These are phyloP conservation scores for Dipodomys stephensi DNA, from an alignment of 2,113 vertebrate species.

Conservation along the genomic window DNA sequence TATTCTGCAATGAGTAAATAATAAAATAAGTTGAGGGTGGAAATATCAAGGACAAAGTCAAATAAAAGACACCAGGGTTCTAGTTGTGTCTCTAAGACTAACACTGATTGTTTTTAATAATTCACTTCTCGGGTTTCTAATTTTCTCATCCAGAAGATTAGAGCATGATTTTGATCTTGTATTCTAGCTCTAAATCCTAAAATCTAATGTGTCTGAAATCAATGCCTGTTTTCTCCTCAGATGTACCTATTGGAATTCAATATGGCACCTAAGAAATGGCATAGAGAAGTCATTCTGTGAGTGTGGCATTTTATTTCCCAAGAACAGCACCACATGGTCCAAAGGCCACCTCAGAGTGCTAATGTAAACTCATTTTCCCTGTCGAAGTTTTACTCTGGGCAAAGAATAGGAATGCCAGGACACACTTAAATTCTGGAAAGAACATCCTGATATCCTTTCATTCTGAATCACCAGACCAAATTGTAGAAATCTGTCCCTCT, in stretches of 20 bases:
- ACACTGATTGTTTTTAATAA: constrained; percentile 15
- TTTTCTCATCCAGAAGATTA: constrained; percentile 55
- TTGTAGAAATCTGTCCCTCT: not conserved
- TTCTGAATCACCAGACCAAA: constrained; percentile 47
- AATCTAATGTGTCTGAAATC: constrained; percentile 62
- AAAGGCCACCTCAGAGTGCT: not conserved
- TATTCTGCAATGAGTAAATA: constrained; percentile 35
- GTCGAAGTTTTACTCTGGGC: constrained; percentile 7
- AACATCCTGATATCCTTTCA: constrained; percentile 45
- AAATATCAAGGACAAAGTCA: constrained; percentile 56
- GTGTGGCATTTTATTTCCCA: constrained; percentile 48
- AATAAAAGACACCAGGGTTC: constrained; percentile 20
- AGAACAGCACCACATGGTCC: not conserved
- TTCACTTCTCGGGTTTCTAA: constrained; percentile 22
- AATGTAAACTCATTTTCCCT: not conserved
- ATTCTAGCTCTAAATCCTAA: constrained; percentile 46
- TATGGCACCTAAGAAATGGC: constrained; percentile 56
- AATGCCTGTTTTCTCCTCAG: constrained; percentile 55
- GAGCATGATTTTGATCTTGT: constrained; percentile 56
- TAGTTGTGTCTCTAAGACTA: constrained; percentile 30
- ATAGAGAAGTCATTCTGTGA: constrained; percentile 54
- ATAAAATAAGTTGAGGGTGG: constrained; percentile 52
- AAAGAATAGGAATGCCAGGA: not conserved
- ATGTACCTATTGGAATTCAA: constrained; percentile 68
- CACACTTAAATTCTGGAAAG: not conserved